Conservation (phyloP, 2,113 vertebrate species). For the Ameiurus melas region DNA sequence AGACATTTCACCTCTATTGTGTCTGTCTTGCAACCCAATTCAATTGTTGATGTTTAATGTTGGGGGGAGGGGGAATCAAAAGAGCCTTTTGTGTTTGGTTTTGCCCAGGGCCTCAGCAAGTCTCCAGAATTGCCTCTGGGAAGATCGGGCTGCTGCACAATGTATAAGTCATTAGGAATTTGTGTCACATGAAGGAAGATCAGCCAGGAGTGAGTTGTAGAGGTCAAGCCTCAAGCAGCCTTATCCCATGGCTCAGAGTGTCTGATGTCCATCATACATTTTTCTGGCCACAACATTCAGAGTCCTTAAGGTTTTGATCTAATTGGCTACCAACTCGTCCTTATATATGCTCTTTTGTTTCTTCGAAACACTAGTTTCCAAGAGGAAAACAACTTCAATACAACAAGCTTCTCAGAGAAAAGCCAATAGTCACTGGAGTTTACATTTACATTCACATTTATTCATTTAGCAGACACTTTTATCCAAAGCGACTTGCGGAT, state of each 20-base stretch:
- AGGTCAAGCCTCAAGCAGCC: neutral
- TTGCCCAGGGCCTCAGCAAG: neutral
- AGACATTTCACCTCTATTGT: neutral
- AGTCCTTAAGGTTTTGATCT: neutral
- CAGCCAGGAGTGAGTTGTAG: neutral
- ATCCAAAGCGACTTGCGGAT: no score
- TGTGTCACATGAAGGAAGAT: neutral
- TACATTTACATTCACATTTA: no score
- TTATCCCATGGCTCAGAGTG: neutral
- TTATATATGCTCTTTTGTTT: neutral
- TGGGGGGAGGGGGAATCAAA: no score
- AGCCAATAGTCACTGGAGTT: neutral
- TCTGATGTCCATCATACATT: neutral
- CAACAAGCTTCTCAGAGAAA: neutral
- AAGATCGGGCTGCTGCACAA: no score
- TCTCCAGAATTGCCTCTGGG: neutral
- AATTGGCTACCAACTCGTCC: neutral
- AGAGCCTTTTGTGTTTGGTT: neutral
- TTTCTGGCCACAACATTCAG: neutral
- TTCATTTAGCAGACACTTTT: no score
- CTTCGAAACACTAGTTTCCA: neutral
- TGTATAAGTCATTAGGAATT: constrained; percentile 3
- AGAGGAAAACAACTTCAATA: neutral
- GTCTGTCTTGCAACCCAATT: neutral
- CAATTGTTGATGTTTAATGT: neutral